Evolutionary conservation across 1,140 invertebrate genomes (phyloP), one percentile per base, ranked within the genome.

Genomic region (Dufourea novaeangliae): DNA sequence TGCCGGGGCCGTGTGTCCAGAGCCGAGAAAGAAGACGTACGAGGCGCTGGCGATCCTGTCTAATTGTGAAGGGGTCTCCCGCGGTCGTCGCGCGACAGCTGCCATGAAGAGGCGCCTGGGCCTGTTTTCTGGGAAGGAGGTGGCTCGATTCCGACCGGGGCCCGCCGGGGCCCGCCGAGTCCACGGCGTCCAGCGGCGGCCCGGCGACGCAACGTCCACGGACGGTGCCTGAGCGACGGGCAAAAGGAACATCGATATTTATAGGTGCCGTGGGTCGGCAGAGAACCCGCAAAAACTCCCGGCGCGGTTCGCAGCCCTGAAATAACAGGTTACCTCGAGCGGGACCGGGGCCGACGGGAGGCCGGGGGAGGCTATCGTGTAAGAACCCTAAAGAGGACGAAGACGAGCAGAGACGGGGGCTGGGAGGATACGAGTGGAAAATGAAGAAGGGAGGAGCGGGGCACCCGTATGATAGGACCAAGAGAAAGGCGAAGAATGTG

Each of bases 311-410:
- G 88, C 87, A 86, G 90, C 89, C 87, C 88, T 90, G 86, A 91
- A 91, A 90, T 91, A 91, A 91, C 90, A 90, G 90, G 90, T 91
- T 91, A 83, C 74, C 84, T 50, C 20, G 46, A 50, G 79, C 82
- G 83, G 56, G 83, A 63, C 34, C 64, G 63, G 63, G 63, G 67
- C 50, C 78, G 79, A 59, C 71, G 79, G 75, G 77, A 59, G 44
- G 29, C 29, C 62, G 57, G 66, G 52, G 54, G 46, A 25, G 50
- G 59, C 61, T 50, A 63, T 63, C 39, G 44, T 76, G 20, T n/a
- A n/a, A 83, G 78, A 79, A 82, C 76, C 81, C 74, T 67, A 50
- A 63, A 44, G 68, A 72, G 68, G 64, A 64, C 50, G 63, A 67
- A 50, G 46, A 61, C 39, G 41, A 63, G 17, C 17, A 17, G 8